Base-by-base conservation (phyloP, 1,140 invertebrate genomes). In the Marisa cornuarietis region DNA sequence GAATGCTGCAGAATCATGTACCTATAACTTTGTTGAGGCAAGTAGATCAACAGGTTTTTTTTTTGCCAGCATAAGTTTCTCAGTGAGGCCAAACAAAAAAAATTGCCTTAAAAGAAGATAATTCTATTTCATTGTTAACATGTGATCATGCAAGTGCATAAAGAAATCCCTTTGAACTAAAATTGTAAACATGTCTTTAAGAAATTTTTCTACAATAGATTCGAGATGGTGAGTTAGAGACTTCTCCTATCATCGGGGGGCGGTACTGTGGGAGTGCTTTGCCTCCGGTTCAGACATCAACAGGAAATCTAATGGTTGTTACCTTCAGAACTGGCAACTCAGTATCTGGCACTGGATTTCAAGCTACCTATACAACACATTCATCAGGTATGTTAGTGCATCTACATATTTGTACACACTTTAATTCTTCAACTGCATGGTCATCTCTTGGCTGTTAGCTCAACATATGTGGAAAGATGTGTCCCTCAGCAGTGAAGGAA, bases 271-370 rank as follows among this genome's bases (percentile, higher is more conserved):
- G 97, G 0, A 94, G 93, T 22, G 96, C 97, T 88, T 92, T 95
- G 24, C 98, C 97, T 0, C 95, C 96, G 90, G 95, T 96, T 0
- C 94, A 98, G n/a, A 93, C 96, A 0, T 95, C 97, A 0, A 95
- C 95, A 0, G 94, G 94, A 49, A 98, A 98, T 92, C 94, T 96
- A 87, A 95, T 99, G 93, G 97, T 96, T 85, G 95, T 99, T 92
- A 94, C 97, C 0, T 98, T 99, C 89, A 97, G 96, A 87, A 97
- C 96, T 10, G 98, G 99, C 90, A 94, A 94, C 16, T 96, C 96
- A 26, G 95, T 97, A 8, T 95, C 97, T 87, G 94, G 96, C 83
- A 95, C 94, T 90, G 97, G 97, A 61, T 99, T 99, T 88, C 92
- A 94, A 71, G 98, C 96, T 2, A 94, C 93, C 20, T 97, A 99